Conservation (phyloP, 2,113 vertebrate species). For the Indicator maculatus region DNA sequence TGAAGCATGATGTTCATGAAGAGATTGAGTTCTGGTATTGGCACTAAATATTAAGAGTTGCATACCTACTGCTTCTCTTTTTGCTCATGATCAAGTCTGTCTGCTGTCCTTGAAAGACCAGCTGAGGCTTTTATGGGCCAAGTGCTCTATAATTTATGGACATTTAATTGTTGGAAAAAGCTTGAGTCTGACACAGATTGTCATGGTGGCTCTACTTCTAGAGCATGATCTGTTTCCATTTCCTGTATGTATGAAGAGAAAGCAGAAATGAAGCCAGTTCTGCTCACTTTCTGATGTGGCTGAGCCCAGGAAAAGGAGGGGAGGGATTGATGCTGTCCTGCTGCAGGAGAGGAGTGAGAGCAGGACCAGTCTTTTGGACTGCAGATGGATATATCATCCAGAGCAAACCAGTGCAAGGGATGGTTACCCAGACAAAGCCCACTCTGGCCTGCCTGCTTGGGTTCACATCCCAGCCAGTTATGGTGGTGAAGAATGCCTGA, state of each 20-base stretch:
- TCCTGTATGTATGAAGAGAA: neutral
- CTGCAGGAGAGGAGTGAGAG: neutral
- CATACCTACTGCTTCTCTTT: neutral
- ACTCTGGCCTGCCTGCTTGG: neutral
- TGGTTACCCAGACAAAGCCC: neutral
- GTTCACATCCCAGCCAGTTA: neutral
- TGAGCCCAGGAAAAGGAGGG: neutral
- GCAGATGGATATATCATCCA: neutral
- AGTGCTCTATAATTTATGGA: constrained; percentile 10
- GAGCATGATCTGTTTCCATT: neutral
- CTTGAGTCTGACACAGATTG: neutral
- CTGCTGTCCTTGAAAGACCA: constrained; percentile 18
- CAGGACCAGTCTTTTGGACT: neutral
- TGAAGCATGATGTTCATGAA: neutral
- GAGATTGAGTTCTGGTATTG: neutral
- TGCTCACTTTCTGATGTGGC: neutral
- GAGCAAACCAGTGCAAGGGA: neutral
- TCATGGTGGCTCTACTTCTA: neutral
- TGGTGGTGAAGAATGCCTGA: neutral
- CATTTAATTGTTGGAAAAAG: constrained; percentile 25
- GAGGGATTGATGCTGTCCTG: neutral
- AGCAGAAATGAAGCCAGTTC: neutral
- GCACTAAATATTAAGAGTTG: neutral
- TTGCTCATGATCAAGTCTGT: neutral
- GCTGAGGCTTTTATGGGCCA: constrained; percentile 15